A percentile compares a stretch with the other conserved stretches of the same genome.
Evolutionary conservation across 2,888 invertebrate species (phyloP).

Genomic region (Drosophila hamatofila): DNA sequence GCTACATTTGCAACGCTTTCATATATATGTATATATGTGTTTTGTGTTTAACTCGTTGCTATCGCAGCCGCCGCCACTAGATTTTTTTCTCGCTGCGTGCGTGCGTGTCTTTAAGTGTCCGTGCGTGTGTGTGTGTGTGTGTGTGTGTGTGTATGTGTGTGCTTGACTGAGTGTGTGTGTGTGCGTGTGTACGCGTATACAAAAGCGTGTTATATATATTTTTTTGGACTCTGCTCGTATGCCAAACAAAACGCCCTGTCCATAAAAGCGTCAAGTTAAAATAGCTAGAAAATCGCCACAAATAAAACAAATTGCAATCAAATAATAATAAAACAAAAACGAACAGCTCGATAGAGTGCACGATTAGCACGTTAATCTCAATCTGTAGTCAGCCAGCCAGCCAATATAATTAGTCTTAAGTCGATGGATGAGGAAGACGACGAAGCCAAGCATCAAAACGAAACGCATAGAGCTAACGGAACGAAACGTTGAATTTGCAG

Average conservation of each 20-base stretch:
- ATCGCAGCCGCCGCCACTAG: slow-evolving; percentile 41
- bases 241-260: slow-evolving; percentile 51
- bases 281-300: slow-evolving; percentile 14
- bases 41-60: slow-evolving; percentile 43
- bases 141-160: not conserved
- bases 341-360: slow-evolving; percentile 36
- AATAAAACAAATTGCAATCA: slow-evolving; percentile 12
- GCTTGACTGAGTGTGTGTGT: slow-evolving; percentile 8
- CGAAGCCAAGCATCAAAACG: slow-evolving; percentile 34
- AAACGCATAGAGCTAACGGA: slow-evolving; percentile 49
- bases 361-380: slow-evolving; percentile 32
- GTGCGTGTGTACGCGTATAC: slow-evolving; percentile 25
- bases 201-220: slow-evolving; percentile 33
- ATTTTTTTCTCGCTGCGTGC: slow-evolving; percentile 44
- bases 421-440: slow-evolving; percentile 11
- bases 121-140: not conserved
- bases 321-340: slow-evolving; percentile 26
- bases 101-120: slow-evolving; percentile 18
- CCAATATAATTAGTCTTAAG: slow-evolving; percentile 30
- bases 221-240: slow-evolving; percentile 37
- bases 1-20: slow-evolving; percentile 29
- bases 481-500: slow-evolving; percentile 21
- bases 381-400: slow-evolving; percentile 18
- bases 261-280: slow-evolving; percentile 28
- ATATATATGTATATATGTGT: slow-evolving; percentile 3